These are phyloP conservation scores for Nomada ruficornis DNA, from an alignment of 2,888 invertebrate species.

Conservation along the genomic window DNA sequence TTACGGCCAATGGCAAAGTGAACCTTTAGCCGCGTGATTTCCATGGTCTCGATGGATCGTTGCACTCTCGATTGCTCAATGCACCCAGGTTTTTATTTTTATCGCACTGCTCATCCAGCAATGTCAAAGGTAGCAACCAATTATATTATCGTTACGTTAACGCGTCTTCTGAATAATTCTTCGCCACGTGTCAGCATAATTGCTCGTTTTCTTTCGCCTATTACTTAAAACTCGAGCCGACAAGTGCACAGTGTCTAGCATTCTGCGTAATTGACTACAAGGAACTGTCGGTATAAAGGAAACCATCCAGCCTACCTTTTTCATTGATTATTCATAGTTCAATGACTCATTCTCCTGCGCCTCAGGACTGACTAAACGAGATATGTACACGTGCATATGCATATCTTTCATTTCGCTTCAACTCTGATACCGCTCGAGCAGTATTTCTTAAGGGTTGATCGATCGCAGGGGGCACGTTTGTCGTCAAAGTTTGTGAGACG, in stretches of 20 bases:
- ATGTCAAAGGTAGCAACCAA: background rate
- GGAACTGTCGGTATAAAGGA: background rate
- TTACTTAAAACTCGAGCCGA: background rate
- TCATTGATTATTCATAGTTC: slow-evolving; percentile 4
- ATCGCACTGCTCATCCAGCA: background rate
- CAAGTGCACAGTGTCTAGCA: background rate
- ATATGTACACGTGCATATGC: too few species aligned
- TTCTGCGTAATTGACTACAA: background rate
- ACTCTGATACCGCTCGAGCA: background rate
- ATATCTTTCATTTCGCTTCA: background rate
- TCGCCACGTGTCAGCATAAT: background rate
- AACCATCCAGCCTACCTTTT: background rate
- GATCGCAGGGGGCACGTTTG: background rate
- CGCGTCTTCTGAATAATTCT: slow-evolving; percentile 23
- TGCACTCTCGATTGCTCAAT: slow-evolving; percentile 33
- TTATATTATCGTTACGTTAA: slow-evolving; percentile 8
- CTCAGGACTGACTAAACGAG: background rate
- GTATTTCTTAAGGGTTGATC: too few species aligned
- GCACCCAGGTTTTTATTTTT: background rate
- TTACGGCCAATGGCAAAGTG: slow-evolving; percentile 40
- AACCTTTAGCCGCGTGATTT: slow-evolving; percentile 40
- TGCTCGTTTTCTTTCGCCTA: background rate
- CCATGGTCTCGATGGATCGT: slow-evolving; percentile 14
- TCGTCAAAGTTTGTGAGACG: background rate
- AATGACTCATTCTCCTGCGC: slow-evolving; percentile 1